These are phyloP conservation scores for Melanotaenia parkinsoni DNA, from an alignment of 2,797 vertebrate species.

Conservation along the genomic window DNA sequence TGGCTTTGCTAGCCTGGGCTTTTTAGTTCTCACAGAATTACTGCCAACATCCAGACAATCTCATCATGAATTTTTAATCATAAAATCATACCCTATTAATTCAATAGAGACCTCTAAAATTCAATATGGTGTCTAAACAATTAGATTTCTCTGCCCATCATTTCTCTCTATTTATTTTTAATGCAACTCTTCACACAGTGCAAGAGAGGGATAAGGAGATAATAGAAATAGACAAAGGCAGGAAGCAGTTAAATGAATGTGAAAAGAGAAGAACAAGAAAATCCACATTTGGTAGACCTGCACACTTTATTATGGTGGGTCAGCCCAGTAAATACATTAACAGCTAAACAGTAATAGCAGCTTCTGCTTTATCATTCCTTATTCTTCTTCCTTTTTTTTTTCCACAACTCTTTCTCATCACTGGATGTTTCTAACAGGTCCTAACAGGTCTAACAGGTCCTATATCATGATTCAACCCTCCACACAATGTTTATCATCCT, in stretches of 20 bases:
- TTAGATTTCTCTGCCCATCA: slow-evolving; percentile 78
- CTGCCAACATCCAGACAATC: slow-evolving; percentile 73
- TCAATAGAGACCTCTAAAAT: slow-evolving; percentile 78
- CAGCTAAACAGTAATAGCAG: slow-evolving; percentile 30
- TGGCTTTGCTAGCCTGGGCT: slow-evolving; percentile 18
- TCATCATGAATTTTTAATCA: slow-evolving; percentile 78
- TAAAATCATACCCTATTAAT: slow-evolving; percentile 77
- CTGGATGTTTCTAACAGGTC: slow-evolving; percentile 4
- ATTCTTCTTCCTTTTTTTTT: slow-evolving; percentile 26
- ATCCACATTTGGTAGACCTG: slow-evolving; percentile 36
- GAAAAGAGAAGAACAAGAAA: slow-evolving; percentile 36
- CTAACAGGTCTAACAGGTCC: slow-evolving; percentile 13
- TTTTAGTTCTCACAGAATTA: slow-evolving; percentile 55
- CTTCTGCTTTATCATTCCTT: slow-evolving; percentile 29
- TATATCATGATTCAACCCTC: slow-evolving; percentile 30
- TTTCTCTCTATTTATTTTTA: slow-evolving; percentile 81
- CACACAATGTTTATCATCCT: slow-evolving; percentile 32
- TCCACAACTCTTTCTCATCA: slow-evolving; percentile 13
- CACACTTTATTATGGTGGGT: slow-evolving; percentile 36
- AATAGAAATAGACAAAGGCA: slow-evolving; percentile 30
- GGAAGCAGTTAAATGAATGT: slow-evolving; percentile 37
- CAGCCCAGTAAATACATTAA: slow-evolving; percentile 34
- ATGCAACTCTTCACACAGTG: slow-evolving; percentile 68
- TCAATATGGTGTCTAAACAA: slow-evolving; percentile 81
- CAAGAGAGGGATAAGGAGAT: slow-evolving; percentile 39